Conservation (phyloP, 2,797 vertebrate genomes). For the Sebastes miniatus region DNA sequence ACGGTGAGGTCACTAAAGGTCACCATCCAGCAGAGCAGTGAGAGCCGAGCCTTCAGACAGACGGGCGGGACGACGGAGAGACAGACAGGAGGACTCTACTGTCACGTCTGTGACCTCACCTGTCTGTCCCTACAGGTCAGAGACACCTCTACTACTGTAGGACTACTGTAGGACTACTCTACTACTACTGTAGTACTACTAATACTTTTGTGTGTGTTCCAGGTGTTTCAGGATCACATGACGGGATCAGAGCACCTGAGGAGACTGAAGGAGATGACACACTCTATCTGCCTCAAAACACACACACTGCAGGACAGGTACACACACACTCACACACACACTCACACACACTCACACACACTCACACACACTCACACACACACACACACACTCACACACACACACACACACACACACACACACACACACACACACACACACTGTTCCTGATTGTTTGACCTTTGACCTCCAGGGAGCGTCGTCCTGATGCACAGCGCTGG, state of each 20-base stretch:
- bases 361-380: neutral
- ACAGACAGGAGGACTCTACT: slow-evolving; percentile 82
- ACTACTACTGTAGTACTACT: neutral
- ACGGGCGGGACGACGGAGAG: slow-evolving; percentile 54
- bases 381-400: neutral
- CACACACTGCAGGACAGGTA: slow-evolving; percentile 49
- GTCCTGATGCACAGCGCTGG: slow-evolving; percentile 81
- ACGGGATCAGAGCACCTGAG: slow-evolving; percentile 85
- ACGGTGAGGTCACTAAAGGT: slow-evolving; percentile 89
- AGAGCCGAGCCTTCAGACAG: slow-evolving; percentile 90
- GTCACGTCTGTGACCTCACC: slow-evolving; percentile 88
- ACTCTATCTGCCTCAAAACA: slow-evolving; percentile 25
- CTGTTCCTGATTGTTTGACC: neutral
- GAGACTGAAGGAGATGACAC: slow-evolving; percentile 87
- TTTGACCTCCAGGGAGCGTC: slow-evolving; percentile 77
- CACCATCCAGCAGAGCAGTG: slow-evolving; percentile 93
- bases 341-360: neutral
- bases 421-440: no score
- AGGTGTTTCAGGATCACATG: slow-evolving; percentile 95
- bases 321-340: neutral
- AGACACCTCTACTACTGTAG: neutral
- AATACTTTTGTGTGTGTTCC: neutral
- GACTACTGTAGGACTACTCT: neutral
- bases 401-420: neutral
- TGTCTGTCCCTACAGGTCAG: slow-evolving; percentile 87